Percentiles rank a stretch among this genome's conserved stretches.
phyloP scores from a whole-genome alignment of 2,113 vertebrate genomes.

The Cyprinodon tularosa region DNA sequence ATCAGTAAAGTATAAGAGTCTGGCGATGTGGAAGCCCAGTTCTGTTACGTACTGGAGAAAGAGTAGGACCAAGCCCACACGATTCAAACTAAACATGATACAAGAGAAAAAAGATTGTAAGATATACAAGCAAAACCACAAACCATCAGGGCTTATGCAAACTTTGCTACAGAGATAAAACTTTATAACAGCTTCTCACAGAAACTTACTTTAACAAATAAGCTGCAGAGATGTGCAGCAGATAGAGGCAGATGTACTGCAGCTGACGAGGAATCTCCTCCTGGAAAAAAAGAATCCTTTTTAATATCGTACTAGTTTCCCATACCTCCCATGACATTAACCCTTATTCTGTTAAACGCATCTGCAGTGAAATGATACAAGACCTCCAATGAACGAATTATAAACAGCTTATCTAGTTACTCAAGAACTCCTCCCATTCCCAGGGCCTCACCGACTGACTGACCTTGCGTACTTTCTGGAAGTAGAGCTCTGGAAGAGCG shows the following conservation, averaged over 20 bases:
- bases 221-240: conserved; percentile 90
- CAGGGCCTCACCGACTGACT: conserved; percentile 63
- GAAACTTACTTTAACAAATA: conserved; percentile 95
- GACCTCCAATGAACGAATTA: not conserved
- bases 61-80: conserved; percentile 89
- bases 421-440: conserved; percentile 31
- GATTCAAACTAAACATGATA: conserved; percentile 83
- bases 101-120: not conserved
- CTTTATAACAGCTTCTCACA: not conserved
- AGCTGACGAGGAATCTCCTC: conserved; percentile 95
- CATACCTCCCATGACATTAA: not conserved
- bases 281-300: conserved; percentile 72
- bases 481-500: conserved; percentile 95
- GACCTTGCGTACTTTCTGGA: conserved; percentile 99
- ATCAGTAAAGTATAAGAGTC: conserved; percentile 91
- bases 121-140: not conserved
- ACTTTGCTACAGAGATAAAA: not conserved
- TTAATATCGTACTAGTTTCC: not conserved
- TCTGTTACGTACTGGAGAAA: conserved; percentile 92
- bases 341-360: not conserved
- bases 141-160: not conserved
- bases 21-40: conserved; percentile 90
- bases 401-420: conserved; percentile 36
- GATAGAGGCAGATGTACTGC: conserved; percentile 90
- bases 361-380: conserved; percentile 14